phyloP scores from a whole-genome alignment of 1,140 invertebrate species.

The Oscheius sp. region DNA sequence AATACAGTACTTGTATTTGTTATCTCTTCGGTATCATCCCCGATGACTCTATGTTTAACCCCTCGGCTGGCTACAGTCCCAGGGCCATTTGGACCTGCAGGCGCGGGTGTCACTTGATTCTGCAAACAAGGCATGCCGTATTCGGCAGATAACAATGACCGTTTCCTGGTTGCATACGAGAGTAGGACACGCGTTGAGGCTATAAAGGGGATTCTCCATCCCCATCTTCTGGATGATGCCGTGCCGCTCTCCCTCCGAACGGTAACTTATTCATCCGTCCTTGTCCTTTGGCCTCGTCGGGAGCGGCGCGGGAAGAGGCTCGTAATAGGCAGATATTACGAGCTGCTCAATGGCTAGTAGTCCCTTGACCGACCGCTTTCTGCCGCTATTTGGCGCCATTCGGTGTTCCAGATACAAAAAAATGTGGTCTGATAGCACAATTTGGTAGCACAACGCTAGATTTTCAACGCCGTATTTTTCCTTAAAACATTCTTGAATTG shows the following conservation, averaged over 20 bases:
- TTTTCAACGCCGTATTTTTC: too few species aligned
- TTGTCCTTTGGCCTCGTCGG: background rate
- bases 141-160: constrained; percentile 1
- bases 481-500: too few species aligned
- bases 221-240: too few species aligned
- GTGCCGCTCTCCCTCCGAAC: background rate
- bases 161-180: constrained; percentile 7
- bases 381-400: background rate
- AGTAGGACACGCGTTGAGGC: background rate
- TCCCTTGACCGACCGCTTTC: background rate
- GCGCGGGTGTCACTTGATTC: constrained; percentile 5
- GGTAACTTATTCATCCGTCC: too few species aligned
- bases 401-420: too few species aligned
- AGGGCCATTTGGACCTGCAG: too few species aligned
- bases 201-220: too few species aligned
- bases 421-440: too few species aligned
- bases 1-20: background rate
- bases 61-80: background rate
- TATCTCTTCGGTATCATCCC: background rate
- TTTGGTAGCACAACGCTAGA: too few species aligned
- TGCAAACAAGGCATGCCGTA: constrained; percentile 7
- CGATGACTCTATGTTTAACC: background rate
- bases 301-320: background rate
- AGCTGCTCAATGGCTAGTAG: background rate
- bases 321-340: background rate